Percentiles rank a stretch among this genome's conserved stretches.
Conservation (phyloP, 1,140 invertebrate genomes). For the Pygmarrhopalites habei region DNA sequence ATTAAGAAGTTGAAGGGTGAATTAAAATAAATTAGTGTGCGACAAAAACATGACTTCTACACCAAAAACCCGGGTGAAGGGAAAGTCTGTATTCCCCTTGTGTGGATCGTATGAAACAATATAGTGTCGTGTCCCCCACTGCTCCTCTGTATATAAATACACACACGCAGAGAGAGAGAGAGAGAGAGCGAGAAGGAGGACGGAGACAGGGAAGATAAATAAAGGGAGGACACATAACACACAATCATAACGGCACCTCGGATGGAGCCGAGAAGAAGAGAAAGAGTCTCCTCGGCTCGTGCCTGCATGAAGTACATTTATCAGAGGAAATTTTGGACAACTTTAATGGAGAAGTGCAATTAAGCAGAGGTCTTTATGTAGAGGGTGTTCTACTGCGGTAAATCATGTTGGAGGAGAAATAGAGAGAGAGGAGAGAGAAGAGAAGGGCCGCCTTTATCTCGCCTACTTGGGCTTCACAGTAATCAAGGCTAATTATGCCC, state of each 20-base stretch:
- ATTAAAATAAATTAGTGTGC: neutral
- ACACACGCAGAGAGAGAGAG: too few relatives aligned
- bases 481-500: constrained; percentile 42
- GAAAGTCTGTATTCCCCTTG: too few relatives aligned
- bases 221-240: constrained; percentile 10
- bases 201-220: constrained; percentile 5
- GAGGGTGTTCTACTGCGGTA: constrained; percentile 22
- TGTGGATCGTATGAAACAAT: too few relatives aligned
- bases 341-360: constrained; percentile 38
- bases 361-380: constrained; percentile 31
- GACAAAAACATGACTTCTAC: neutral
- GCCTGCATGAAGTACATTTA: constrained; percentile 30
- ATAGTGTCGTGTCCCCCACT: too few relatives aligned
- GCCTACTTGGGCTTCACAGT: constrained; percentile 15
- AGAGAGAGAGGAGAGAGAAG: constrained; percentile 1
- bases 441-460: constrained; percentile 27
- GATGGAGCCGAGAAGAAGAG: too few relatives aligned
- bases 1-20: neutral
- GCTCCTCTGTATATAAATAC: too few relatives aligned
- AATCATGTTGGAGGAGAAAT: constrained; percentile 24
- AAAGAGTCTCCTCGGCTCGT: too few relatives aligned
- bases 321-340: constrained; percentile 30
- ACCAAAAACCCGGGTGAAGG: too few relatives aligned
- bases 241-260: too few relatives aligned
- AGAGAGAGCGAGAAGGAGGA: neutral